Evolutionary conservation across 2,797 vertebrate species (phyloP), one percentile per base, ranked within the genome.

Genomic region (Sebastes trivittatus): DNA sequence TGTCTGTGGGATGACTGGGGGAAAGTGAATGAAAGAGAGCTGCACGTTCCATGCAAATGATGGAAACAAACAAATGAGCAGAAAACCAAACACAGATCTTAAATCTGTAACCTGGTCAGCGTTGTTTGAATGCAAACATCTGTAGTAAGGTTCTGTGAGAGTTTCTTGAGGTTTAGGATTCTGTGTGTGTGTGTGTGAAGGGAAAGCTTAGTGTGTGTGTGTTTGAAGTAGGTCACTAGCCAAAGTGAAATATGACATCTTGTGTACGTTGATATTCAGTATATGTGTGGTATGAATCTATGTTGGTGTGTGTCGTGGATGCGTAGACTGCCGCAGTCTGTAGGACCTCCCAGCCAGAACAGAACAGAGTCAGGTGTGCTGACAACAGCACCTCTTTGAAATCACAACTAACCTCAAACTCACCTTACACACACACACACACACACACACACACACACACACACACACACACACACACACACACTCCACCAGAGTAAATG

Each of bases 381-480:
- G 88, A 91, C 83, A 74, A 23, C 79, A 84, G 86, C 84, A 86
- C 49, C 64, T 81, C 77, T 74, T 38, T 74, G 54, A 69, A 90
- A 81, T 88, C 72, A 42, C 74, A 87, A 66, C 75, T 82, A 87
- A 74, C 84, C 84, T 87, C 66, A 2, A 82, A 61, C 75, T 88
- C 68, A 73, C 58, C 72, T 54, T 63, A 52, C 4, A 27, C 16
- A 34, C 67, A 0, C 29, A 1, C 60, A 22, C 18, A 7, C 55
- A 46, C 56, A 16, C 66, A 0, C 27, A 2, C 59, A 54, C 58
- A 34, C 52, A 22, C 18, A 14, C 56, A 22, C 18, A 7, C 55
- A 46, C 56, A 16, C 66, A 0, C 27, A 2, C 59, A 54, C 58
- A 34, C 52, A 22, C 18, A 14, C 56, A 36, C 14, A 22, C 11